Conservation (phyloP, 2,888 invertebrate genomes). For the Seira sanloemensis region DNA sequence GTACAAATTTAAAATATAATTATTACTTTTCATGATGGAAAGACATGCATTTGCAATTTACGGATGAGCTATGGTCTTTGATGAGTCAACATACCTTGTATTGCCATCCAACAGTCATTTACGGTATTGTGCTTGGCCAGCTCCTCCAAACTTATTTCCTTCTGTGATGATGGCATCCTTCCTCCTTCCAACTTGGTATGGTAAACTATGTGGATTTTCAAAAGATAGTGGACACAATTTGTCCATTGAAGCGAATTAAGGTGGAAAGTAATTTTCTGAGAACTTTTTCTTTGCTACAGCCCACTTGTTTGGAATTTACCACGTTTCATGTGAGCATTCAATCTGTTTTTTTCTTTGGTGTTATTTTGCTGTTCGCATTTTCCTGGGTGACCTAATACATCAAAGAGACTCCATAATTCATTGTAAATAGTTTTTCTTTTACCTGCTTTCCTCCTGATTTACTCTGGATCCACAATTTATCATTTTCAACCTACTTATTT, state of each 20-base stretch:
- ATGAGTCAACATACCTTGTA: not conserved
- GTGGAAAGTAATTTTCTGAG: not conserved
- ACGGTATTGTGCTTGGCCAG: not conserved
- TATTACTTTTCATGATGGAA: too few relatives aligned
- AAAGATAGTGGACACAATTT: too few relatives aligned
- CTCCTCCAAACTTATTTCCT: constrained; percentile 14
- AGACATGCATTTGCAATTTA: too few relatives aligned
- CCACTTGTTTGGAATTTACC: not conserved
- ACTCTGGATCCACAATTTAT: constrained; percentile 11
- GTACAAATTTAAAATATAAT: too few relatives aligned
- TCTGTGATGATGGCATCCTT: not conserved
- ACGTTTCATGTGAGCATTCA: not conserved
- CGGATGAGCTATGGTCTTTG: too few relatives aligned
- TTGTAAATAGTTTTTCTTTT: not conserved
- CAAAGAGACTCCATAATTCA: not conserved
- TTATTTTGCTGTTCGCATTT: too few relatives aligned
- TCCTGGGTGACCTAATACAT: not conserved
- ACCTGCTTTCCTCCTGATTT: constrained; percentile 1
- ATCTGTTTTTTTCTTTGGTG: not conserved
- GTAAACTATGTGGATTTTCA: not conserved
- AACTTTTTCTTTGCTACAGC: not conserved
- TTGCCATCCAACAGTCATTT: not conserved
- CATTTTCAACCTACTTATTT: not conserved
- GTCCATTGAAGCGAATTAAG: not conserved
- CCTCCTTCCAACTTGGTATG: not conserved